Conservation (phyloP, 30 jellyfish, hydroid and myxozoan species). For the Aurelia aurita complex sp. Pacific region DNA sequence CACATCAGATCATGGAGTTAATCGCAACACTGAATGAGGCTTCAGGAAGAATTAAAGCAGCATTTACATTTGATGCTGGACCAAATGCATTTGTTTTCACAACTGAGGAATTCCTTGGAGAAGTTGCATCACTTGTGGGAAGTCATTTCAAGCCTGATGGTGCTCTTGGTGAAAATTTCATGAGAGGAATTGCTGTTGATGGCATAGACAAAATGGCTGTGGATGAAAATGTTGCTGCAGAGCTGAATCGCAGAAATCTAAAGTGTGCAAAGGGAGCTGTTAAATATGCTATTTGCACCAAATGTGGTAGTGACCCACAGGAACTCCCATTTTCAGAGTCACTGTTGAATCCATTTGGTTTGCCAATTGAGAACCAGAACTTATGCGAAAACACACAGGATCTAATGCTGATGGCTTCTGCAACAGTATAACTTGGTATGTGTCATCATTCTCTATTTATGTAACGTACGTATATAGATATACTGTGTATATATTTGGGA, state of each 20-base stretch:
- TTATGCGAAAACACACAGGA: slow-evolving; percentile 38
- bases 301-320: slow-evolving; percentile 63
- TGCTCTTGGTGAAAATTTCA: slow-evolving; percentile 40
- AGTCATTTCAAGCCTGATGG: slow-evolving; percentile 49
- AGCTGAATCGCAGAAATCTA: slow-evolving; percentile 28
- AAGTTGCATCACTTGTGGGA: slow-evolving; percentile 35
- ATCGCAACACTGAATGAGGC: slow-evolving; percentile 65
- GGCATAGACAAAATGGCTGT: not conserved
- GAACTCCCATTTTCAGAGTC: slow-evolving; percentile 60
- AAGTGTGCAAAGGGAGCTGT: slow-evolving; percentile 24
- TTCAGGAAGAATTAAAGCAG: slow-evolving; percentile 73
- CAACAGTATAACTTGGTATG: too few species aligned
- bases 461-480: too few species aligned
- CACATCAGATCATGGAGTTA: slow-evolving; percentile 82
- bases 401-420: slow-evolving; percentile 1
- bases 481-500: too few species aligned
- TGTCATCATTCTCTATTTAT: too few species aligned
- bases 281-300: slow-evolving; percentile 41
- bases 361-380: slow-evolving; percentile 62
- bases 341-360: slow-evolving; percentile 54
- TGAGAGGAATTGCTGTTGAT: slow-evolving; percentile 26
- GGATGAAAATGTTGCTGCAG: slow-evolving; percentile 27
- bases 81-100: slow-evolving; percentile 94
- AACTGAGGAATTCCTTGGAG: slow-evolving; percentile 58
- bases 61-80: slow-evolving; percentile 98